Evolutionary conservation across 2,888 invertebrate species (phyloP), one percentile per base, ranked within the genome.

Genomic region (Sthenelais limicola): DNA sequence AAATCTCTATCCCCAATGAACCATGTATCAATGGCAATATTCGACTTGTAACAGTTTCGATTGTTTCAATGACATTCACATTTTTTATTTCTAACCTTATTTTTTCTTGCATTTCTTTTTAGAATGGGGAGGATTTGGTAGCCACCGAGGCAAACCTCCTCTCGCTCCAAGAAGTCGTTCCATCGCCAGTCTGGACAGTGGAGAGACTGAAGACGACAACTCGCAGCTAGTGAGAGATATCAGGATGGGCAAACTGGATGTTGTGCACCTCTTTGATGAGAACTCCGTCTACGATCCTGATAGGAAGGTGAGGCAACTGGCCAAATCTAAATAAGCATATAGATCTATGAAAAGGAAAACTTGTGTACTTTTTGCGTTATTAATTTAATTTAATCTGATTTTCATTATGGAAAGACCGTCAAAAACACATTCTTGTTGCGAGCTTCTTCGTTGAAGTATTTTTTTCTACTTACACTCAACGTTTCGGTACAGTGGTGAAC

Each of bases 101-200:
- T 43, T 43, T 9, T 43, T 18, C 43, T 15, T 43, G 9, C 18
- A n/a, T n/a, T 24, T 49, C 3, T 18, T 71, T 71, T n/a, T 43
- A 71, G 71, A 71, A 28, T 71, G 71, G 71, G 71, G 71, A 32
- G 71, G 71, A 4, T 71, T 71, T 43, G 70, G 70, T 18, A 71
- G 51, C 49, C 71, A 71, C 49, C 58, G 71, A 21, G 71, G 71
- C 7, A 68, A 49, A 28, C 32, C 49, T 5, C 62, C 54, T 21
- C 28, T 56, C 5, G 35, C 54, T 30, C 38, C 71, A n/a, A 56
- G 62, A 32, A 71, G 62, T 24, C 58, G 62, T 26, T 58, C 58
- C 1, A 48, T 49, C 12, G 38, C 58, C n/a, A 51, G 43, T 15
- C 26, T 51, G 3, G 68, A 68, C 48, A 35, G 24, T 30, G 49